Base-by-base conservation (phyloP, 2,888 invertebrate species). In the Hyppa rectilinea region DNA sequence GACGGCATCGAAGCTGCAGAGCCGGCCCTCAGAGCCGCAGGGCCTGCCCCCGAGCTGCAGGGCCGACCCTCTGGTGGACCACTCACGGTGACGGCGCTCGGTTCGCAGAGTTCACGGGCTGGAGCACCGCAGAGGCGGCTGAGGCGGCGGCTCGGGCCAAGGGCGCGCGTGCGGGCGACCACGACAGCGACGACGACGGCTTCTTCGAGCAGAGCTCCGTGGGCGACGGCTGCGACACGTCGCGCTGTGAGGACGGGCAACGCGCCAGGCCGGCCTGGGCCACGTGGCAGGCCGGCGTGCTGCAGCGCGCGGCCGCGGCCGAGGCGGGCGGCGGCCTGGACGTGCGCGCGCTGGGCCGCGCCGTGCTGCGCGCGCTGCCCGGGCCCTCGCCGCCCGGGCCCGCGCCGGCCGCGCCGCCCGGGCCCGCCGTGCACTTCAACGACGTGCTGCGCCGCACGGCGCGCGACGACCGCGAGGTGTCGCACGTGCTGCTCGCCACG, bases 141-240 rank as follows among this genome's bases (percentile, higher is more conserved):
- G 62, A 58, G 67, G 87, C 83, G 56, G 53, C 60, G 61, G 82
- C 66, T 63, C 58, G 47, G 64, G 77, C 66, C 10, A 45, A 49
- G 40, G 65, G 77, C 45, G 67, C 63, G 40, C 59, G 71, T 49
- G 29, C 9, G 66, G 31, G 45, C 58, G 71, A 49, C 53, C 49
- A 50, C 69, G 92, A 92, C 77, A 91, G 90, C 85, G 93, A 92
- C 85, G 95, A 94, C 90, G 94, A 94, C 90, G 95, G 95, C 26
- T 95, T 94, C 92, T 94, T 92, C 91, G 95, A 94, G 84, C 92
- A 87, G 88, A 91, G 91, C 89, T 92, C 91, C 74, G 85, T 87
- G 68, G 91, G 89, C 14, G 90, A 90, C 79, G 86, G 87, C 52
- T 50, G 49, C 49, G 65, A 69, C 45, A 49, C 70, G 10, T 40